Percentiles rank a stretch among this genome's conserved stretches.
phyloP scores from a whole-genome alignment of 2,113 vertebrate genomes.

The Okapia johnstoni region DNA sequence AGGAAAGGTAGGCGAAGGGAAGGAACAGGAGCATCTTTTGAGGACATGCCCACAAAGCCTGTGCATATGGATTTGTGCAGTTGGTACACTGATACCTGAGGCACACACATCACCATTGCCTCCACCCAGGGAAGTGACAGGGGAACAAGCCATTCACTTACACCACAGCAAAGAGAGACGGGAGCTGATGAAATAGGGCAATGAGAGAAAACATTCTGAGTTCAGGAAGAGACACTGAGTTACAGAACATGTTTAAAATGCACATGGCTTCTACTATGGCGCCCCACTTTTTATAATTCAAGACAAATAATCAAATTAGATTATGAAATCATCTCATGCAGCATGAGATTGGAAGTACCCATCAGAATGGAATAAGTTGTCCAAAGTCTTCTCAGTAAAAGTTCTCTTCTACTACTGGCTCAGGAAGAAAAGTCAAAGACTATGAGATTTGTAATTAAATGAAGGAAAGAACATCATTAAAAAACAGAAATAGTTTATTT shows the following conservation, averaged over 20 bases:
- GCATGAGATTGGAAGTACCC: no score
- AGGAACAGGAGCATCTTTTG: not conserved
- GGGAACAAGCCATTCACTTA: not conserved
- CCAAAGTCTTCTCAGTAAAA: not conserved
- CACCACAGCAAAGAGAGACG: not conserved
- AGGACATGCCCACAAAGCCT: not conserved
- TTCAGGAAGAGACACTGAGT: not conserved
- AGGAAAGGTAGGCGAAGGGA: not conserved
- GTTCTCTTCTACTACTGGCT: not conserved
- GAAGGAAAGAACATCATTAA: not conserved
- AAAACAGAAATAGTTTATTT: not conserved
- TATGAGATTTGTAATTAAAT: not conserved
- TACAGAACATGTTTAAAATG: not conserved
- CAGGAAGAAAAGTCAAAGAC: not conserved
- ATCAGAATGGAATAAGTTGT: not conserved
- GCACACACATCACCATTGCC: rapidly evolving
- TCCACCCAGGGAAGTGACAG: not conserved
- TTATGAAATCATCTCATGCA: not conserved
- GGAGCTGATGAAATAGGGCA: not conserved
- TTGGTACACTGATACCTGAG: not conserved
- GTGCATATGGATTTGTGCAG: not conserved
- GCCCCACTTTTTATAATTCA: not conserved
- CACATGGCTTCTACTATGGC: not conserved
- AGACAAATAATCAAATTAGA: not conserved
- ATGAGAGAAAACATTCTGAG: not conserved